Conservation (phyloP, 2,888 invertebrate species). For the Chymomyza amoena region DNA sequence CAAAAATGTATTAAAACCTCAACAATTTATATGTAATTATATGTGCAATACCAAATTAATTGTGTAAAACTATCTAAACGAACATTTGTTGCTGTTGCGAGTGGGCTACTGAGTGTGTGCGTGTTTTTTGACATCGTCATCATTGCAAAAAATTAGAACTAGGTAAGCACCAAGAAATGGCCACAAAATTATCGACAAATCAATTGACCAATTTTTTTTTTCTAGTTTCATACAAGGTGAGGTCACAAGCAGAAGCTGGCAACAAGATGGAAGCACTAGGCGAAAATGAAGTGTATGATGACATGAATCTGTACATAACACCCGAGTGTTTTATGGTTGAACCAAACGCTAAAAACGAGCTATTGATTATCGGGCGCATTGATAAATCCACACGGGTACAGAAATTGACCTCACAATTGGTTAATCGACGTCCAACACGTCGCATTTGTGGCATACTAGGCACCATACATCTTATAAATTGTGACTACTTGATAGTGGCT, state of each 20-base stretch:
- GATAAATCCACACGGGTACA: conserved; percentile 86
- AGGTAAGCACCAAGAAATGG: not conserved
- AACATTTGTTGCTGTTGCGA: conserved; percentile 14
- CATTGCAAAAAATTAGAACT: conserved; percentile 16
- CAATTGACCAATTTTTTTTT: conserved; percentile 1
- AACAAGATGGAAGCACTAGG: conserved; percentile 29
- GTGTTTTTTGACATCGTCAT: conserved; percentile 35
- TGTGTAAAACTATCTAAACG: conserved; percentile 14
- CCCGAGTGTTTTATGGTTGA: conserved; percentile 93
- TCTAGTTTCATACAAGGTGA: not conserved
- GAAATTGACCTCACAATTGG: conserved; percentile 83
- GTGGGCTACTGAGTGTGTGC: conserved; percentile 37
- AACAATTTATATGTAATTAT: not conserved
- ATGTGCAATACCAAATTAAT: not conserved
- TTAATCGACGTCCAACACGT: conserved; percentile 82
- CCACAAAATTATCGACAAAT: not conserved
- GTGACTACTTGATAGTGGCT: conserved; percentile 92
- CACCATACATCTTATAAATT: conserved; percentile 89
- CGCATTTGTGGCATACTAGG: conserved; percentile 94
- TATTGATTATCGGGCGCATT: conserved; percentile 91
- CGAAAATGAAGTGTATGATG: conserved; percentile 81
- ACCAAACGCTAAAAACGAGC: conserved; percentile 86
- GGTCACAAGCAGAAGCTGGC: not conserved
- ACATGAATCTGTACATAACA: conserved; percentile 90
- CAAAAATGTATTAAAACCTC: not conserved